Percentiles rank a stretch among this genome's conserved stretches.
Conservation (phyloP, 2,797 vertebrate species). For the Aldrovandia affinis region DNA sequence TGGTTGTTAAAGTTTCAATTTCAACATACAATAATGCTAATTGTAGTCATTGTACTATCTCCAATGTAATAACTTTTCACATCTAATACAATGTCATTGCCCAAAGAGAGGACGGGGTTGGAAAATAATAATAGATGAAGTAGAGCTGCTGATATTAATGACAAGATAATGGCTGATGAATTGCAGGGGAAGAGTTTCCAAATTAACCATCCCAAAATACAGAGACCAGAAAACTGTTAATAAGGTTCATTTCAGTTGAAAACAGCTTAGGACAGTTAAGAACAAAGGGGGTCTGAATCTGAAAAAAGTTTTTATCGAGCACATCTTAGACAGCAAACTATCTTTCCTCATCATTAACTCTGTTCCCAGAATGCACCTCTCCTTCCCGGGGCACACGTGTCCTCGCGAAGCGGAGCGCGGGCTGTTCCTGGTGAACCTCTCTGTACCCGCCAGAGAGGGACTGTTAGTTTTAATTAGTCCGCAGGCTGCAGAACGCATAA, state of each 20-base stretch:
- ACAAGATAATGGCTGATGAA: no score
- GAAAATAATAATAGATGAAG: no score
- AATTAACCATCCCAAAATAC: neutral
- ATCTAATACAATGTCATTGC: neutral
- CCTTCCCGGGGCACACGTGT: neutral
- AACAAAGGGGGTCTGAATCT: neutral
- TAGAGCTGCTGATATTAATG: no score
- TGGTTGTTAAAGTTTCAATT: neutral
- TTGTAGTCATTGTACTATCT: no score
- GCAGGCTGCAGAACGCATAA: conserved; percentile 64
- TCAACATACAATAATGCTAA: neutral
- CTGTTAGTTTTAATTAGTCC: conserved; percentile 81
- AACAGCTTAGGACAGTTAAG: neutral
- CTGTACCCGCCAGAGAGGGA: conserved; percentile 43
- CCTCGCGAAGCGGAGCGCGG: neutral
- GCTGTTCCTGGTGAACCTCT: neutral
- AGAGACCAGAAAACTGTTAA: neutral
- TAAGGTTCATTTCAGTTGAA: neutral
- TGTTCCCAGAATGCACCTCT: conserved; percentile 1
- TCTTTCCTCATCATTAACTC: conserved; percentile 17
- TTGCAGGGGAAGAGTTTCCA: no score
- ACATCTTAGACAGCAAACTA: neutral
- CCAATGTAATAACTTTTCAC: neutral
- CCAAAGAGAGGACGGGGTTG: no score
- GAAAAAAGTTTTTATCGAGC: neutral